Evolutionary conservation across 2,888 invertebrate species (phyloP).

Genomic region (Hoplodrina ambigua): DNA sequence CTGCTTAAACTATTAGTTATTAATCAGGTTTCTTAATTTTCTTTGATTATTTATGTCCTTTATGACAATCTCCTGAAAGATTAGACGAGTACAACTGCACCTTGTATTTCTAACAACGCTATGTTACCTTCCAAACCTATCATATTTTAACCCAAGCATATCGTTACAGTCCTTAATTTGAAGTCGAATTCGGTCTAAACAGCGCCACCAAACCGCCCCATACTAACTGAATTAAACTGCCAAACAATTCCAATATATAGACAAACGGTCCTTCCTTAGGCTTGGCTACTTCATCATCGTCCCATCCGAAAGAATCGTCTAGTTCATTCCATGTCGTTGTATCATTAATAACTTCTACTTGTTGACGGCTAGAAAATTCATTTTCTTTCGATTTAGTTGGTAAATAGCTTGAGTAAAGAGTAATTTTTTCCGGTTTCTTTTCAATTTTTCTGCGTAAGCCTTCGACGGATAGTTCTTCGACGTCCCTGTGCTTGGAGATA

Average conservation of each 20-base stretch:
- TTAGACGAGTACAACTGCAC: too few species aligned
- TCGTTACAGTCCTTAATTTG: background rate
- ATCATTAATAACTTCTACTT: conserved; percentile 32
- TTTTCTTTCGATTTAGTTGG: conserved; percentile 58
- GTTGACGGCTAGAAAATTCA: conserved; percentile 8
- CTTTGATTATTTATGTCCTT: too few species aligned
- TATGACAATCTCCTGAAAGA: too few species aligned
- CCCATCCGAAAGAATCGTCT: conserved; percentile 69
- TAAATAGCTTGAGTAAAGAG: conserved; percentile 77
- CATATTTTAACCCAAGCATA: background rate
- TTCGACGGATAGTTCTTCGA: conserved; percentile 81
- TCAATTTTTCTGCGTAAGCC: conserved; percentile 69
- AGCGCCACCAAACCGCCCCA: conserved; percentile 78
- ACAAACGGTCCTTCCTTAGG: conserved; percentile 73
- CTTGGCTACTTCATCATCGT: conserved; percentile 66
- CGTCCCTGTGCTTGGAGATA: conserved; percentile 74
- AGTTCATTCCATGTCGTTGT: conserved; percentile 58
- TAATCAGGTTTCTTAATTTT: too few species aligned
- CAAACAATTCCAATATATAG: conserved; percentile 78
- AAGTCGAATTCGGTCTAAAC: conserved; percentile 67
- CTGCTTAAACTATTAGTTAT: too few species aligned
- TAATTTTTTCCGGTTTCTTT: conserved; percentile 84
- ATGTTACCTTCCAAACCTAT: background rate
- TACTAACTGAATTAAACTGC: conserved; percentile 78
- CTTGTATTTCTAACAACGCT: background rate